phyloP scores from a whole-genome alignment of 1,140 invertebrate genomes.

The Parapsyche elsis region DNA sequence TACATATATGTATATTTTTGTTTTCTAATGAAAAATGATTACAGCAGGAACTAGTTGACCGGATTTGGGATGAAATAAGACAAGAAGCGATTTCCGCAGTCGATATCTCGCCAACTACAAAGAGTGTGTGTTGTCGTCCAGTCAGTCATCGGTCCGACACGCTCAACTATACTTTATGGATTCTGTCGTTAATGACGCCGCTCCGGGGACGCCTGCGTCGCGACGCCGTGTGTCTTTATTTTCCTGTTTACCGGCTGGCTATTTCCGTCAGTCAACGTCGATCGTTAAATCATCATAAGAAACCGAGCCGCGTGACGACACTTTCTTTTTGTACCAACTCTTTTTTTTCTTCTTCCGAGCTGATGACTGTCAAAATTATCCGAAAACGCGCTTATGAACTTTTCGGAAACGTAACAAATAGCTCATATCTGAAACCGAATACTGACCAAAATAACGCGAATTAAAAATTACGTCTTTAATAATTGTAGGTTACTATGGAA shows the following conservation, averaged over 20 bases:
- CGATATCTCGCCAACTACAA: neutral
- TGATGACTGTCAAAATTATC: neutral
- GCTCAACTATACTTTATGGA: constrained; percentile 41
- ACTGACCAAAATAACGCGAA: too few species aligned
- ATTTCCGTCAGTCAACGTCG: constrained; percentile 22
- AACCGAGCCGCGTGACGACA: neutral
- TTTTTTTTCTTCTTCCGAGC: neutral
- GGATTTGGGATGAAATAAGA: too few species aligned
- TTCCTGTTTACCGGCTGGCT: neutral
- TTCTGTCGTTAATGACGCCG: constrained; percentile 45
- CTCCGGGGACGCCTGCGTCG: neutral
- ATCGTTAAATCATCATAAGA: constrained; percentile 13
- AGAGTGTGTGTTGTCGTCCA: neutral
- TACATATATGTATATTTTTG: too few species aligned
- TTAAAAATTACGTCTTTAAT: too few species aligned
- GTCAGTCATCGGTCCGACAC: constrained; percentile 26
- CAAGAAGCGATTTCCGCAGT: neutral
- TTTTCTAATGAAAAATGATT: too few species aligned
- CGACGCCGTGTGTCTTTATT: neutral
- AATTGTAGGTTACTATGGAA: too few species aligned
- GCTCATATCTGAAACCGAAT: too few species aligned
- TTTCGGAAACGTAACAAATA: too few species aligned
- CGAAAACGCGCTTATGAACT: too few species aligned
- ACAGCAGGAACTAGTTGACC: too few species aligned
- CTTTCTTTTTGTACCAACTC: neutral